Base-by-base conservation (phyloP, 2,888 invertebrate species). In the Pilophorus perplexus region DNA sequence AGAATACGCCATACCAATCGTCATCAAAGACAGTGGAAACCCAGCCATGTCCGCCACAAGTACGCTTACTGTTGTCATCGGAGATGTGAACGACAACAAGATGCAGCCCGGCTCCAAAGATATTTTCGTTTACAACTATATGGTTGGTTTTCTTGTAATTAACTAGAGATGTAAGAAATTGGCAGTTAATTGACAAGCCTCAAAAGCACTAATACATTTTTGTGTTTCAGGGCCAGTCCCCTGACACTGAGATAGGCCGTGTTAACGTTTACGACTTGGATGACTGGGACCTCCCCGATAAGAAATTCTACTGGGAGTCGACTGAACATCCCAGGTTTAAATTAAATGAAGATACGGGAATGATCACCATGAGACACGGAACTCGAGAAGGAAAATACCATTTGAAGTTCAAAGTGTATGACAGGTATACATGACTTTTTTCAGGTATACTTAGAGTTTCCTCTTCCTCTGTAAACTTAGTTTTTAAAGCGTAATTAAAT, bases 281-380 rank as follows among this genome's bases (percentile, higher is more conserved):
- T 78, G 99, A 99, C 77, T 99, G 98, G 98, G 99, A 99, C 80
- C 80, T 96, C 71, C 92, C 91, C 0, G 97, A 98, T 77, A 99
- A 99, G 78, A 93, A 91, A 74, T 99, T 96, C 81, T 93, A 91
- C 76, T 95, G 94, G 93, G 93, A 93, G 75, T 85, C 85, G 48
- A 81, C 85, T 62, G 90, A 91, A 75, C 92, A 93, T 80, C 87
- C 89, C 1, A 85, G 87, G 72, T 95, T 95, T 77, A 90, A 88
- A 69, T 80, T 97, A 25, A 89, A 95, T 76, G 89, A 90, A 77
- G 90, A 93, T 75, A 90, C 91, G 0, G 97, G 97, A 16, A 92
- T 93, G 90, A 89, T 99, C 73, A 91, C 89, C 69, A 97, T 98
- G 95, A 86, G 87, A 74, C 91, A 92, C 71, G 92, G 92, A 68